These are phyloP conservation scores for Leptarthrus brevirostris DNA, from an alignment of 2,888 invertebrate genomes.

Conservation along the genomic window DNA sequence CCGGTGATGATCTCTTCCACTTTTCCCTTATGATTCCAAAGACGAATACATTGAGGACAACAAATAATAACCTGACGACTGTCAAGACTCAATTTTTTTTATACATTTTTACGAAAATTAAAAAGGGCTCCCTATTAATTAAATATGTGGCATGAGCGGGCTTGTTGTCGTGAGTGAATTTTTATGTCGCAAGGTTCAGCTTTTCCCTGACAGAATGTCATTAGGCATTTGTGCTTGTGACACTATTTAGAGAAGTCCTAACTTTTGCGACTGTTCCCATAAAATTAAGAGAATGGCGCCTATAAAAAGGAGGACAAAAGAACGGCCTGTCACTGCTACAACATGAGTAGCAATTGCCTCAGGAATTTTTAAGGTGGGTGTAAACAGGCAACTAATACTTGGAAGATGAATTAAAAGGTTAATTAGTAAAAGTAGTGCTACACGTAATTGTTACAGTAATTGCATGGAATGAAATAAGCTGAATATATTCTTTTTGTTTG, in stretches of 20 bases:
- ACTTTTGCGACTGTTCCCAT: constrained; percentile 12
- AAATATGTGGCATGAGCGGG: constrained; percentile 1
- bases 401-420: background rate
- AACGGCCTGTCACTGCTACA: background rate
- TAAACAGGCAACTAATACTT: constrained; percentile 4
- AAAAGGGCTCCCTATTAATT: constrained; percentile 4
- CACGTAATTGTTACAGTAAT: background rate
- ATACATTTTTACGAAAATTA: background rate
- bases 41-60: background rate
- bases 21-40: background rate
- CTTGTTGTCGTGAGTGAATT: constrained; percentile 35
- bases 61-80: background rate
- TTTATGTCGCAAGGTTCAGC: constrained; percentile 49
- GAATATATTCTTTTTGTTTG: no score
- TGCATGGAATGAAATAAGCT: background rate
- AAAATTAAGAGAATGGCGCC: background rate
- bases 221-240: constrained; percentile 62
- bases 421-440: background rate
- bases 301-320: background rate
- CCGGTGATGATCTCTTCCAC: background rate
- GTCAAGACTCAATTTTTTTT: background rate
- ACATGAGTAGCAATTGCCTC: constrained; percentile 1
- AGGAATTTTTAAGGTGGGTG: constrained; percentile 11
- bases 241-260: constrained; percentile 58
- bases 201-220: constrained; percentile 61